These are phyloP conservation scores for Holothuria scabra DNA, from an alignment of 53 echinoderm and acorn worm species.

Conservation along the genomic window DNA sequence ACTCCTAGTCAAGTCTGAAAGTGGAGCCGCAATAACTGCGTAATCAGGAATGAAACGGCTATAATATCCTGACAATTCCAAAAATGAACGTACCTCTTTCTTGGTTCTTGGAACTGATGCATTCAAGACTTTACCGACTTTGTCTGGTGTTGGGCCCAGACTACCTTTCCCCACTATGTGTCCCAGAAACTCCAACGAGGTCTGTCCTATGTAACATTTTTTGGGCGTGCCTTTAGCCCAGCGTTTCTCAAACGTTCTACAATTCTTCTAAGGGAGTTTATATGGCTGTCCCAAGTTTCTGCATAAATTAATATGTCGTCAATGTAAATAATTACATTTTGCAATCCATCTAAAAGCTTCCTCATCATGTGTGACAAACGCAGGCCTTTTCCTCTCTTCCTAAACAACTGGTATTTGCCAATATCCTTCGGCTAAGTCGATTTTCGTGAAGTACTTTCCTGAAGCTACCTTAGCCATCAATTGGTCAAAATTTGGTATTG, in stretches of 20 bases:
- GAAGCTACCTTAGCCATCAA: too few species aligned
- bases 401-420: too few species aligned
- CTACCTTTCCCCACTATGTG: constrained; percentile 22
- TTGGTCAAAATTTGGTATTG: too few species aligned
- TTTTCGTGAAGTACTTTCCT: constrained; percentile 23
- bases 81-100: constrained; percentile 18
- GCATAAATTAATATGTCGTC: constrained; percentile 34
- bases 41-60: constrained; percentile 41
- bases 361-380: constrained; percentile 29
- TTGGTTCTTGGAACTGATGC: background rate
- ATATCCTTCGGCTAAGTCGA: constrained; percentile 26
- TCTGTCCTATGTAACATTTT: constrained; percentile 16
- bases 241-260: background rate
- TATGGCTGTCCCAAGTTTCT: background rate
- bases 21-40: constrained; percentile 41
- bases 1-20: constrained; percentile 16
- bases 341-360: background rate
- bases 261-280: background rate
- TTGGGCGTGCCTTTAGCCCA: constrained; percentile 18
- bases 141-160: constrained; percentile 7
- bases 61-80: constrained; percentile 33
- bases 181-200: constrained; percentile 11
- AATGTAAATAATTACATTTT: constrained; percentile 17
- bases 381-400: background rate
- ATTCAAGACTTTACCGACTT: background rate